Conservation (phyloP, 2,888 invertebrate genomes). For the Herminia tarsipennalis region DNA sequence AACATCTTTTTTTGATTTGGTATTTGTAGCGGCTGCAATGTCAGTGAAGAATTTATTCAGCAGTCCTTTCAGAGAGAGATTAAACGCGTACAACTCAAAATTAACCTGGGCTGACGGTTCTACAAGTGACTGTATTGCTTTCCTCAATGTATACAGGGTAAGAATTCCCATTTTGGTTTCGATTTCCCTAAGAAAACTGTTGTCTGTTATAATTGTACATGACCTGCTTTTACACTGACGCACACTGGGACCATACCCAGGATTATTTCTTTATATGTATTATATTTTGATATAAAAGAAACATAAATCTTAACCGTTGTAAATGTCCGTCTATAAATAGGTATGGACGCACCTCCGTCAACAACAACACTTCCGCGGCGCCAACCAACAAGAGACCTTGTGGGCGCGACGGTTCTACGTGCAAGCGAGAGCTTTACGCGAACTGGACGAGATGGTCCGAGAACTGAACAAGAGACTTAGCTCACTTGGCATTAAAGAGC, state of each 20-base stretch:
- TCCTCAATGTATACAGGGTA: conserved; percentile 92
- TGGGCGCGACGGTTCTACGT: conserved; percentile 91
- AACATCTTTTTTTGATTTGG: too few relatives aligned
- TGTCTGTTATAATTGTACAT: too few relatives aligned
- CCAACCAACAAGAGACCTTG: conserved; percentile 72
- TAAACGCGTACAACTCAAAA: conserved; percentile 91
- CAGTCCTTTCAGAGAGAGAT: conserved; percentile 88
- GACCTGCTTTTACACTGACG: too few relatives aligned
- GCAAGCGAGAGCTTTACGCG: conserved; percentile 89
- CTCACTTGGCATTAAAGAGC: conserved; percentile 85
- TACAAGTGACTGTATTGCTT: conserved; percentile 93
- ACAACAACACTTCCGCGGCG: conserved; percentile 82
- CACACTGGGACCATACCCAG: too few relatives aligned
- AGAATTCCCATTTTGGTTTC: too few relatives aligned
- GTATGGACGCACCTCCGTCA: conserved; percentile 88
- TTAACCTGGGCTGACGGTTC: conserved; percentile 93
- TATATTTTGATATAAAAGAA: too few relatives aligned
- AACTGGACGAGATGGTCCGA: conserved; percentile 89
- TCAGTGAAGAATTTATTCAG: conserved; percentile 93
- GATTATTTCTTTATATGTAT: too few relatives aligned
- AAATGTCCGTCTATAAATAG: conserved; percentile 72
- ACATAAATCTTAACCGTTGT: too few relatives aligned
- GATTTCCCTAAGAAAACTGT: too few relatives aligned
- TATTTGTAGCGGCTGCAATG: conserved; percentile 90
- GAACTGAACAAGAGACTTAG: conserved; percentile 89